Evolutionary conservation across 2,113 vertebrate species (phyloP).

Genomic region (Lanius ludovicianus): DNA sequence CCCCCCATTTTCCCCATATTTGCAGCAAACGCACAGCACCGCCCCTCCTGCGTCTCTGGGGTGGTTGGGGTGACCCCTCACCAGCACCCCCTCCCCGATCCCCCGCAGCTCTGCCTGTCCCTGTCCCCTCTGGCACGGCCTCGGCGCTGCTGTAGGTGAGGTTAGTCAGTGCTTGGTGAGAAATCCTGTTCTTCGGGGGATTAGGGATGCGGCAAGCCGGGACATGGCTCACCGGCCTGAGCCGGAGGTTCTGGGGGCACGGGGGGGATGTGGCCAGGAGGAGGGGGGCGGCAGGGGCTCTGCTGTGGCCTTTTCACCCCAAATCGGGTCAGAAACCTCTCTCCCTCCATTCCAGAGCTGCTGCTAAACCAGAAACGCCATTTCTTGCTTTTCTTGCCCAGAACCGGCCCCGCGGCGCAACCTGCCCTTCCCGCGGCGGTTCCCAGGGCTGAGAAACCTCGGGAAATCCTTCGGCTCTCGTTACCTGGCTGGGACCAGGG

Average conservation of each 20-base stretch:
- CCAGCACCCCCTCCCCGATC: neutral
- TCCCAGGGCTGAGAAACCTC: neutral
- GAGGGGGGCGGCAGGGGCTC: neutral
- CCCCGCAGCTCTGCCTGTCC: neutral
- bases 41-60: neutral
- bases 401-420: neutral
- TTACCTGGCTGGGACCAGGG: neutral
- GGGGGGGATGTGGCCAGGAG: neutral
- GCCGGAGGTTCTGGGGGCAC: neutral
- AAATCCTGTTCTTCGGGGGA: slow-evolving; percentile 35
- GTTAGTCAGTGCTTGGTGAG: neutral
- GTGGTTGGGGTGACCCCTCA: neutral
- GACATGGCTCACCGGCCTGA: neutral
- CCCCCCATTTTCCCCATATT: neutral
- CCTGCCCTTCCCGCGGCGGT: neutral
- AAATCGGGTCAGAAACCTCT: neutral
- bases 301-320: neutral
- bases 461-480: neutral
- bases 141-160: neutral
- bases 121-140: neutral
- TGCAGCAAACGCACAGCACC: neutral
- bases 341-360: neutral
- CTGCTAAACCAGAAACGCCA: neutral
- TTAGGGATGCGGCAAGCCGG: neutral
- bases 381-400: neutral